A percentile compares a stretch with the other conserved stretches of the same genome.
Evolutionary conservation across 2,113 vertebrate species (phyloP).

Genomic region (Salminus brasiliensis): DNA sequence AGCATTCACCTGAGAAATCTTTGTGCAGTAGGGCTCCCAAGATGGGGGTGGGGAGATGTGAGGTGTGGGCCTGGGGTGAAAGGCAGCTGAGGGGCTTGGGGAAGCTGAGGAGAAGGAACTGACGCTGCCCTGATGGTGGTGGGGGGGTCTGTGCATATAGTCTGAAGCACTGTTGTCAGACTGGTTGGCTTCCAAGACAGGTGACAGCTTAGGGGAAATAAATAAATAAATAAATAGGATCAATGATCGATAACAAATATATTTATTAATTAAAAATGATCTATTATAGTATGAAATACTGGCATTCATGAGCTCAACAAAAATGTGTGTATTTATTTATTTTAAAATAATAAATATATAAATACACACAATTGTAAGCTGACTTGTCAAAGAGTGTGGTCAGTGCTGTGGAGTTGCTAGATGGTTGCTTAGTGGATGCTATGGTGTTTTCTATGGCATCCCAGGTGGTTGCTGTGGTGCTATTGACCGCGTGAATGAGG

Average conservation of each 20-base stretch:
- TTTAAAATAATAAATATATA: too few relatives aligned
- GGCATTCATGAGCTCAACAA: too few relatives aligned
- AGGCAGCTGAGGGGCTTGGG: constrained; percentile 56
- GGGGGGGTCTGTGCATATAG: constrained; percentile 55
- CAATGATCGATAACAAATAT: background rate
- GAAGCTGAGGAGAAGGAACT: constrained; percentile 62
- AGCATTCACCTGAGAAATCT: constrained; percentile 38
- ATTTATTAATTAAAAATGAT: too few relatives aligned
- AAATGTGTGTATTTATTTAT: too few relatives aligned
- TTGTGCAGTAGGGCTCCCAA: constrained; percentile 40
- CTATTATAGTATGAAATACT: too few relatives aligned
- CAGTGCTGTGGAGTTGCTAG: too few relatives aligned
- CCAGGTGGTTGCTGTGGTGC: too few relatives aligned
- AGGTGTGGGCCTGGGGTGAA: background rate
- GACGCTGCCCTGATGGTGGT: constrained; percentile 43
- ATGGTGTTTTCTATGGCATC: too few relatives aligned
- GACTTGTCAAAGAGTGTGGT: too few relatives aligned
- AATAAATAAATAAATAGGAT: background rate
- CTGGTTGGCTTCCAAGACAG: constrained; percentile 70
- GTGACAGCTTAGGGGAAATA: constrained; percentile 69
- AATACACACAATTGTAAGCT: too few relatives aligned
- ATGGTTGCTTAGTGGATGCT: too few relatives aligned
- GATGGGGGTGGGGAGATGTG: constrained; percentile 3
- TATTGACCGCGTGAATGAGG: too few relatives aligned
- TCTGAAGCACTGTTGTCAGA: constrained; percentile 66